phyloP scores from a whole-genome alignment of 2,797 vertebrate species.

The Zenarchopterus dispar region DNA sequence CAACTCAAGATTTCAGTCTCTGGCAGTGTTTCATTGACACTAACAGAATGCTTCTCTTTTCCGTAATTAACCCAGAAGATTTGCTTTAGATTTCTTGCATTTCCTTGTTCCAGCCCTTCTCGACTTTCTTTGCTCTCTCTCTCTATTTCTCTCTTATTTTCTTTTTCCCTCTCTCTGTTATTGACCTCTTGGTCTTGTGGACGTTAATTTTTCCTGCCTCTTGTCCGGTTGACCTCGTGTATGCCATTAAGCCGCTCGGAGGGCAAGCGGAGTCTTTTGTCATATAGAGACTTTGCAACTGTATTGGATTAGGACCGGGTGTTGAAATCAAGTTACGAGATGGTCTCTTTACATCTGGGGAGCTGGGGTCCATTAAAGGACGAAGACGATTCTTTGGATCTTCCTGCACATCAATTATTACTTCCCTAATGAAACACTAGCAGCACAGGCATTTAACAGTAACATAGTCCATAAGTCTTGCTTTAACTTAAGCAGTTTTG shows the following conservation, averaged over 20 bases:
- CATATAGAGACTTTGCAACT: slow-evolving; percentile 80
- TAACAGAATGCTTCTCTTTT: slow-evolving; percentile 32
- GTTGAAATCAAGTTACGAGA: slow-evolving; percentile 85
- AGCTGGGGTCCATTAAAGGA: slow-evolving; percentile 84
- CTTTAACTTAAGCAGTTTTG: slow-evolving; percentile 68
- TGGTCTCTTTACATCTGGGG: slow-evolving; percentile 86
- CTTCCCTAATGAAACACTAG: slow-evolving; percentile 84
- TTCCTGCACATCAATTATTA: slow-evolving; percentile 85
- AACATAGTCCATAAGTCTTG: slow-evolving; percentile 70
- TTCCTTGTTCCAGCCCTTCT: slow-evolving; percentile 35
- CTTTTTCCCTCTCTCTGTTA: slow-evolving; percentile 57
- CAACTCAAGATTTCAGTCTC: slow-evolving; percentile 60
- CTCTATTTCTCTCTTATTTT: slow-evolving; percentile 24
- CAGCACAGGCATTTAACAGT: slow-evolving; percentile 70
- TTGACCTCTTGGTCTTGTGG: slow-evolving; percentile 78
- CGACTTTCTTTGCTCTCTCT: slow-evolving; percentile 23
- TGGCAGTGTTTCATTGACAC: slow-evolving; percentile 42
- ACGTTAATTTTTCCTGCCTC: slow-evolving; percentile 80
- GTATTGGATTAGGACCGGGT: slow-evolving; percentile 86
- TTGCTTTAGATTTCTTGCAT: slow-evolving; percentile 29
- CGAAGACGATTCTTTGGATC: slow-evolving; percentile 83
- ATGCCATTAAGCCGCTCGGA: slow-evolving; percentile 82
- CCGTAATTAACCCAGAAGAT: slow-evolving; percentile 49
- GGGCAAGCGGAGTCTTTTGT: slow-evolving; percentile 81
- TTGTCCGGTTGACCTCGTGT: slow-evolving; percentile 84